Conservation (phyloP, 1,140 invertebrate genomes). For the Micrasema longulum region DNA sequence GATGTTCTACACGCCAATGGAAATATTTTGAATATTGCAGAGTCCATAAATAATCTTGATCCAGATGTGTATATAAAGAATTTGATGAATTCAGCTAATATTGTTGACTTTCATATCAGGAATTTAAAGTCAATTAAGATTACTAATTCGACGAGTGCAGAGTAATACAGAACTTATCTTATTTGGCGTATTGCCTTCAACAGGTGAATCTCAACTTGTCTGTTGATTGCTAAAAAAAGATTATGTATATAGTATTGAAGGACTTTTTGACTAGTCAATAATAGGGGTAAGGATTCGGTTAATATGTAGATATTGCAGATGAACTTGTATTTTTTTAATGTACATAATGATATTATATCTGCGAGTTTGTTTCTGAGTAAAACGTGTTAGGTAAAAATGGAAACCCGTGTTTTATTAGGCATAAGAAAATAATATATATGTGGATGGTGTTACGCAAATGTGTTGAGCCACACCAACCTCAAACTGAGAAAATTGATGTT, state of each 20-base stretch:
- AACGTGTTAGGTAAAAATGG: too few species aligned
- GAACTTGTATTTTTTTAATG: too few species aligned
- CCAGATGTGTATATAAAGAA: conserved; percentile 5
- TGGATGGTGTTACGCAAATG: too few species aligned
- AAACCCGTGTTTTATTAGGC: too few species aligned
- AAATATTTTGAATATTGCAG: conserved; percentile 16
- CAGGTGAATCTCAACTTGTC: conserved; percentile 6
- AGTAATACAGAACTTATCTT: not conserved
- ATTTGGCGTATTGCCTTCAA: not conserved
- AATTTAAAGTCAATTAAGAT: conserved; percentile 18
- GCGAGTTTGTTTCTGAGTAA: too few species aligned
- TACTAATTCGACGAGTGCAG: not conserved
- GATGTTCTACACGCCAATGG: not conserved
- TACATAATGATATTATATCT: too few species aligned
- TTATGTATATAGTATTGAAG: not conserved
- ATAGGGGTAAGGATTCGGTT: not conserved
- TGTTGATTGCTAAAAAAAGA: not conserved
- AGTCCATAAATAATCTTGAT: conserved; percentile 11
- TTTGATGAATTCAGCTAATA: conserved; percentile 30
- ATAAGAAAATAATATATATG: too few species aligned
- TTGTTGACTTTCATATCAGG: conserved; percentile 25
- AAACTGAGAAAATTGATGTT: too few species aligned
- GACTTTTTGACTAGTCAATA: conserved; percentile 7
- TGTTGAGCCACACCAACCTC: too few species aligned
- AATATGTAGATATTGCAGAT: too few species aligned